A percentile compares a stretch with the other conserved stretches of the same genome.
These are phyloP conservation scores for Bellardia pandia DNA, from an alignment of 2,888 invertebrate species.

Conservation along the genomic window DNA sequence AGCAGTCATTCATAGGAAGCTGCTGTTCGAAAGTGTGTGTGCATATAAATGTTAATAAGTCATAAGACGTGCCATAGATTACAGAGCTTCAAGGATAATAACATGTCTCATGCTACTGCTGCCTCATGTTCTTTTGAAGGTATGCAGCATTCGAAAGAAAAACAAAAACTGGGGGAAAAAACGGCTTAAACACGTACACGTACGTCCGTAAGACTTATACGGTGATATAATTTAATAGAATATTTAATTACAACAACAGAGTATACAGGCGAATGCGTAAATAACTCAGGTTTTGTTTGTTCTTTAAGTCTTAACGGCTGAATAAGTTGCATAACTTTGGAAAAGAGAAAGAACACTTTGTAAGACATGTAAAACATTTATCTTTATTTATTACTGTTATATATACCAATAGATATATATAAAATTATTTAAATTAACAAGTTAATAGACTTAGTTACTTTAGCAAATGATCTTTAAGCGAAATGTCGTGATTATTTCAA, in stretches of 20 bases:
- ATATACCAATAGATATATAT: too few species aligned
- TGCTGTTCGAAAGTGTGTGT: background rate
- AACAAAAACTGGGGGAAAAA: slow-evolving; percentile 12
- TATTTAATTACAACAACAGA: slow-evolving; percentile 61
- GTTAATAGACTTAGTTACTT: too few species aligned
- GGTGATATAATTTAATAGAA: slow-evolving; percentile 62
- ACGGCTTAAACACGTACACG: slow-evolving; percentile 52
- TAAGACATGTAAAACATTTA: background rate
- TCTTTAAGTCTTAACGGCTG: slow-evolving; percentile 15
- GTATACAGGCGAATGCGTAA: slow-evolving; percentile 29
- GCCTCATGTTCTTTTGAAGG: background rate
- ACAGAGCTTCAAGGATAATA: slow-evolving; percentile 64
- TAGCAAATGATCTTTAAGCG: too few species aligned
- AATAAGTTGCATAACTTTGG: slow-evolving; percentile 30
- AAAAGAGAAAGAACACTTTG: background rate
- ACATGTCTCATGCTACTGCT: slow-evolving; percentile 24
- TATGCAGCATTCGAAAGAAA: background rate
- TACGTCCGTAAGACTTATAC: background rate
- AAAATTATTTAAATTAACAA: too few species aligned
- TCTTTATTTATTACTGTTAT: background rate
- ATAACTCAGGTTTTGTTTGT: background rate
- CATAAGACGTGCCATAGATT: slow-evolving; percentile 67
- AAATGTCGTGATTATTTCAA: too few species aligned
- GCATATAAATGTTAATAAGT: slow-evolving; percentile 58
- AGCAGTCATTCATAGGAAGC: slow-evolving; percentile 9